phyloP scores from a whole-genome alignment of 2,113 vertebrate genomes.

The Chaetura pelagica region DNA sequence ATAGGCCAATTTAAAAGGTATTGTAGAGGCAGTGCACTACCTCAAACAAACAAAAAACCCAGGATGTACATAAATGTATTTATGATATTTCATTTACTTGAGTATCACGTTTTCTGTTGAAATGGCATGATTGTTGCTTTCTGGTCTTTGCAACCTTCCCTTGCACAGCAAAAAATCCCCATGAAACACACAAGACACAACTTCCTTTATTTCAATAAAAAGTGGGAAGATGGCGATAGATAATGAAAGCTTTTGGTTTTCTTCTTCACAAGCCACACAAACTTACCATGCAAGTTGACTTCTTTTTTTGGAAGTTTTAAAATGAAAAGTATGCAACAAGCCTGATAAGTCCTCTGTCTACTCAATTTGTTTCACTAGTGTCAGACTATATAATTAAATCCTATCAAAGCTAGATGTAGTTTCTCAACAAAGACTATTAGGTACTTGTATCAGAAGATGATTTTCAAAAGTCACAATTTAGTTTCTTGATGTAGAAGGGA shows the following conservation, averaged over 20 bases:
- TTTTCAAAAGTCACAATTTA: neutral
- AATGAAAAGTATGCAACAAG: neutral
- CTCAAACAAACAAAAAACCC: neutral
- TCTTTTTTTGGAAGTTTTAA: neutral
- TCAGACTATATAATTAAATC: neutral
- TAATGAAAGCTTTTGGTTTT: neutral
- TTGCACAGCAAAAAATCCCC: neutral
- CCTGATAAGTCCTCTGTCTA: neutral
- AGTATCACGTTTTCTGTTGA: neutral
- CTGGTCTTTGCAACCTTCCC: neutral
- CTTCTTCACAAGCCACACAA: neutral
- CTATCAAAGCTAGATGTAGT: neutral
- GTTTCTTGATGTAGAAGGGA: neutral
- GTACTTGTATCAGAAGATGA: neutral
- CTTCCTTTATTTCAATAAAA: neutral
- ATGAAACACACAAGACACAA: neutral
- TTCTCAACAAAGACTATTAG: neutral
- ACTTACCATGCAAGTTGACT: neutral
- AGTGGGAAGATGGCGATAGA: neutral
- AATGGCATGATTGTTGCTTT: neutral
- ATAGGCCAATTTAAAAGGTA: neutral
- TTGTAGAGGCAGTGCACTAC: neutral
- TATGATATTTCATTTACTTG: neutral
- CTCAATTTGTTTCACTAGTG: neutral
- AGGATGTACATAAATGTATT: neutral